A percentile compares a stretch with the other conserved stretches of the same genome.
Evolutionary conservation across 1,140 invertebrate species (phyloP).

Genomic region (Tetragonula clypearis): DNA sequence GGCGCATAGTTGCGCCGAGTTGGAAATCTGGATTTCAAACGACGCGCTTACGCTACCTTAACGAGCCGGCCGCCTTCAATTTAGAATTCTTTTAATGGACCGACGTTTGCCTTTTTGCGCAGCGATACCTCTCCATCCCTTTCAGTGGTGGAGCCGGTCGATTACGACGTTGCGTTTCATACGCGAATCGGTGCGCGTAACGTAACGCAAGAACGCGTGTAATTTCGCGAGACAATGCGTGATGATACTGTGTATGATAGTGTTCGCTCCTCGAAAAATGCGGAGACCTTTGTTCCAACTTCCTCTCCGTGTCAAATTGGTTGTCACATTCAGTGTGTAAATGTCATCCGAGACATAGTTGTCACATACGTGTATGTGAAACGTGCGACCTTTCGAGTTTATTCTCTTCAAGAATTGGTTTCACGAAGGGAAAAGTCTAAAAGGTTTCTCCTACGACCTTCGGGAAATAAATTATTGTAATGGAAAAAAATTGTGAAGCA

Average conservation of each 20-base stretch:
- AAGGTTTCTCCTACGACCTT: too few relatives aligned
- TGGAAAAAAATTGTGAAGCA: too few relatives aligned
- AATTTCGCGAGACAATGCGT: neutral
- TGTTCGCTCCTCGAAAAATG: neutral
- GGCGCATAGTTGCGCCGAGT: neutral
- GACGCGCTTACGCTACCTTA: constrained; percentile 5
- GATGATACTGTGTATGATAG: neutral
- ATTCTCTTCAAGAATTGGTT: too few relatives aligned
- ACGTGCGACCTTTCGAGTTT: too few relatives aligned
- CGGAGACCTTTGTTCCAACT: neutral
- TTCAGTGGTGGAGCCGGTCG: neutral
- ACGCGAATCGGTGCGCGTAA: neutral
- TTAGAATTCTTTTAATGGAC: constrained; percentile 36
- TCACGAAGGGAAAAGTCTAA: too few relatives aligned
- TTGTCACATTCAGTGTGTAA: too few relatives aligned
- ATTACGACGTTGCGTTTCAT: neutral
- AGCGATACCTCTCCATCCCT: neutral
- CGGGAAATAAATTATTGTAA: too few relatives aligned
- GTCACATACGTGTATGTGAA: too few relatives aligned
- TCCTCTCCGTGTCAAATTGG: too few relatives aligned
- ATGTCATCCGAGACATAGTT: too few relatives aligned
- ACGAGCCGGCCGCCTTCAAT: constrained; percentile 34
- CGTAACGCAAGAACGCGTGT: neutral
- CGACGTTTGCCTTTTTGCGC: neutral
- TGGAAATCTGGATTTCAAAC: constrained; percentile 38